Evolutionary conservation across 2,888 invertebrate genomes (phyloP).

Genomic region (Spialia ferax): DNA sequence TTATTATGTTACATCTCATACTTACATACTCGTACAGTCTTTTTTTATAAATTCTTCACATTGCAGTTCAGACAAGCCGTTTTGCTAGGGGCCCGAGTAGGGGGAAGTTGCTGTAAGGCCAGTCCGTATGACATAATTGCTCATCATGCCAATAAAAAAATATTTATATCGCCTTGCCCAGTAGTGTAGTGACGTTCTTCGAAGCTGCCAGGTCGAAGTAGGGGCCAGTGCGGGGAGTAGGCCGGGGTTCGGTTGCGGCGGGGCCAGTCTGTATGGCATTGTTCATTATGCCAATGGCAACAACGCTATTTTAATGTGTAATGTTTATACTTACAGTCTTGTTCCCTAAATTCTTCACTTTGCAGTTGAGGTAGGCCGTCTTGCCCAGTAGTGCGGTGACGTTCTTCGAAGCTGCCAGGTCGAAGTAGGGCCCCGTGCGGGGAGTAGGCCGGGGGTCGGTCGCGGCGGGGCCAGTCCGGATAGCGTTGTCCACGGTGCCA

Average conservation of each 20-base stretch:
- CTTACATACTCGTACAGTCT: slow-evolving; percentile 97
- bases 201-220: slow-evolving; percentile 92
- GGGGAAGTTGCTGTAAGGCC: no score
- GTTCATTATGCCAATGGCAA: slow-evolving; percentile 85
- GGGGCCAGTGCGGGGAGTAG: slow-evolving; percentile 88
- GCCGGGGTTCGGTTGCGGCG: slow-evolving; percentile 71
- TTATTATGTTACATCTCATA: slow-evolving; percentile 51
- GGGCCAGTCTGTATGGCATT: slow-evolving; percentile 70
- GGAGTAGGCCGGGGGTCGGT: slow-evolving; percentile 79
- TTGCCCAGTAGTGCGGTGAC: slow-evolving; percentile 95
- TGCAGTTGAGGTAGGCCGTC: slow-evolving; percentile 95
- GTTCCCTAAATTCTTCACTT: slow-evolving; percentile 96
- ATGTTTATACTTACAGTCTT: slow-evolving; percentile 93
- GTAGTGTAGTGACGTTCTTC: slow-evolving; percentile 92
- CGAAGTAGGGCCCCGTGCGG: slow-evolving; percentile 91
- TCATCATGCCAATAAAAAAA: no score
- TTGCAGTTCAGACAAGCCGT: slow-evolving; percentile 94
- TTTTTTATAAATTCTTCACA: slow-evolving; percentile 96
- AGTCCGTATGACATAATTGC: no score
- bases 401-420: slow-evolving; percentile 90
- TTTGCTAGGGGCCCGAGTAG: no score
- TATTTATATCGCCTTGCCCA: slow-evolving; percentile 96
- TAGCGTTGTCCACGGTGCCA: slow-evolving; percentile 84
- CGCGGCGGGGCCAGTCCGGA: slow-evolving; percentile 63
- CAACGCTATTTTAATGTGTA: no score